Evolutionary conservation across 2,888 invertebrate species (phyloP).

Genomic region (Gari tellinella): DNA sequence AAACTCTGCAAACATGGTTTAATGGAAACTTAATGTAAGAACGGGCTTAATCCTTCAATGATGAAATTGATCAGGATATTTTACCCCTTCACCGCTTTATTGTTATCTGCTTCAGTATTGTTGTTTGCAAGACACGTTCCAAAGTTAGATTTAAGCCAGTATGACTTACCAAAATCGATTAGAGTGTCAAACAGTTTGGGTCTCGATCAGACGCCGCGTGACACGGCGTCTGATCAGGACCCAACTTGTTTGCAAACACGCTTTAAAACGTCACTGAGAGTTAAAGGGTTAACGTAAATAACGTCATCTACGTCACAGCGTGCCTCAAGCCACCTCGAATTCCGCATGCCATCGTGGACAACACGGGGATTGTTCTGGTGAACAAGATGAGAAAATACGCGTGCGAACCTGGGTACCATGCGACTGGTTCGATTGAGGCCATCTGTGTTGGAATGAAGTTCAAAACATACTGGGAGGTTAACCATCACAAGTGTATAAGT

Average conservation of each 20-base stretch:
- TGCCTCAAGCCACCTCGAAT: conserved; percentile 30
- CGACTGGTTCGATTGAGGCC: conserved; percentile 43
- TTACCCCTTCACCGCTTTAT: too few relatives aligned
- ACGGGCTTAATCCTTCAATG: too few relatives aligned
- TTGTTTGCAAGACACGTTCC: too few relatives aligned
- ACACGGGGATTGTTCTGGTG: conserved; percentile 7
- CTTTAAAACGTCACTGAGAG: too few relatives aligned
- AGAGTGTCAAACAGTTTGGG: background rate
- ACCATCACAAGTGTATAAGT: conserved; percentile 39
- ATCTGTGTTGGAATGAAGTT: conserved; percentile 45
- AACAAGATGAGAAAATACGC: conserved; percentile 31
- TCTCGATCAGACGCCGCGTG: background rate
- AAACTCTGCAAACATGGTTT: too few relatives aligned
- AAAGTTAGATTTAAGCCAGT: too few relatives aligned
- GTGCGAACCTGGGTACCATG: conserved; percentile 38
- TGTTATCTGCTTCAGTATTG: too few relatives aligned
- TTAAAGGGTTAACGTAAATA: background rate
- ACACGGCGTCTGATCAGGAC: background rate
- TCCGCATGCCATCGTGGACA: conserved; percentile 14
- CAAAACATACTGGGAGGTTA: conserved; percentile 39
- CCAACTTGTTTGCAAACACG: background rate
- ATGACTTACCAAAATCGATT: too few relatives aligned
- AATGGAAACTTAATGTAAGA: too few relatives aligned
- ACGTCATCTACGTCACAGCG: conserved; percentile 13
- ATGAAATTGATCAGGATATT: too few relatives aligned